phyloP scores from a whole-genome alignment of 2,888 invertebrate genomes.

The Tineola bisselliella region DNA sequence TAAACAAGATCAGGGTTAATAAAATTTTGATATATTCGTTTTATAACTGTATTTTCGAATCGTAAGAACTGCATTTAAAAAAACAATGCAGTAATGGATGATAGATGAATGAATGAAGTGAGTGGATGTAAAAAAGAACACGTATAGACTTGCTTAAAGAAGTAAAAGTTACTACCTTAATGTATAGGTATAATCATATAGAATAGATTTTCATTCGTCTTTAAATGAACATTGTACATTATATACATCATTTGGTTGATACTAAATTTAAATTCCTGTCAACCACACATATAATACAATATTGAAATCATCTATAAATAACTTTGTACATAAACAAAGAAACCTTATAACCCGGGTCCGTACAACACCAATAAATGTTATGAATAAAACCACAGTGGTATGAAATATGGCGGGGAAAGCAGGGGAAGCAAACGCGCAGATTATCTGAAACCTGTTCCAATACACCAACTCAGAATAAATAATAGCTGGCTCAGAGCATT shows the following conservation, averaged over 20 bases:
- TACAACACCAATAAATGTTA: conserved; percentile 7
- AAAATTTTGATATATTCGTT: background rate
- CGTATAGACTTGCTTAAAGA: too few species aligned
- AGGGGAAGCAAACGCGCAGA: conserved; percentile 21
- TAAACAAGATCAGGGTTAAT: background rate
- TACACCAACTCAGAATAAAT: conserved; percentile 33
- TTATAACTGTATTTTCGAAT: too few species aligned
- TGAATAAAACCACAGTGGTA: conserved; percentile 5
- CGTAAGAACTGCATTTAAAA: too few species aligned
- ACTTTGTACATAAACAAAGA: background rate
- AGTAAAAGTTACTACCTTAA: too few species aligned
- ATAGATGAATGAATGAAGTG: too few species aligned
- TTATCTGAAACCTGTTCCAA: conserved; percentile 37
- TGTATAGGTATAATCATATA: too few species aligned
- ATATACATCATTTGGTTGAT: background rate
- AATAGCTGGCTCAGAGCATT: conserved; percentile 48
- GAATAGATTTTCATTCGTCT: too few species aligned
- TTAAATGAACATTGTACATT: too few species aligned
- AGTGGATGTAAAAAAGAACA: too few species aligned
- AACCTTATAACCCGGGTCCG: background rate
- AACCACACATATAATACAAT: background rate
- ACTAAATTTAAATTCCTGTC: background rate
- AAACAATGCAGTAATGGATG: too few species aligned
- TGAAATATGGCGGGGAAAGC: conserved; percentile 11
- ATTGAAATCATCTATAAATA: background rate